Evolutionary conservation across 2,113 vertebrate genomes (phyloP).

Genomic region (Hiodon alosoides): DNA sequence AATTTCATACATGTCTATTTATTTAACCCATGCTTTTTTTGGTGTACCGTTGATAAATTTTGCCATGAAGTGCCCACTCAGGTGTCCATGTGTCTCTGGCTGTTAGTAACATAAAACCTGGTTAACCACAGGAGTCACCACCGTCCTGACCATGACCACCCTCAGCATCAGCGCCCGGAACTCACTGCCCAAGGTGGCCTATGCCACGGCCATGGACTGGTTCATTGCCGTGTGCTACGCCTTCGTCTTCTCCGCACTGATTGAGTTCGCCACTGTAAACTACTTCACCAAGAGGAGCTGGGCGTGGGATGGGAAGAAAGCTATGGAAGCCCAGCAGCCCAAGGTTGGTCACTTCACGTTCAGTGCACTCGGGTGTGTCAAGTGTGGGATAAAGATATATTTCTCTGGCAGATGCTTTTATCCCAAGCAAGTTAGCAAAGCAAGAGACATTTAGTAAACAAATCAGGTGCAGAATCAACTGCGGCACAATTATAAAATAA

Average conservation of each 20-base stretch:
- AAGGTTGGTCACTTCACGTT: slow-evolving; percentile 63
- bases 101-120: not conserved
- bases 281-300: slow-evolving; percentile 98
- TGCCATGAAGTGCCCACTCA: too few species aligned
- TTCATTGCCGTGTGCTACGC: slow-evolving; percentile 97
- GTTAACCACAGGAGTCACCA: slow-evolving; percentile 78
- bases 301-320: slow-evolving; percentile 99
- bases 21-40: too few species aligned
- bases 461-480: too few species aligned
- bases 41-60: too few species aligned
- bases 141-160: slow-evolving; percentile 96
- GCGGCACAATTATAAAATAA: too few species aligned
- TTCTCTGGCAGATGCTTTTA: too few species aligned
- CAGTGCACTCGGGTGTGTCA: too few species aligned
- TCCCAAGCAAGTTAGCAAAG: too few species aligned
- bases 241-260: slow-evolving; percentile 94
- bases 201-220: slow-evolving; percentile 98
- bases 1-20: too few species aligned
- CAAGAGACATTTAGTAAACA: too few species aligned
- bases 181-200: slow-evolving; percentile 95
- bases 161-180: slow-evolving; percentile 95
- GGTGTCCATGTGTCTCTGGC: too few species aligned
- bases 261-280: slow-evolving; percentile 96
- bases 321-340: slow-evolving; percentile 85
- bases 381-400: too few species aligned